Conservation (phyloP, 2,888 invertebrate genomes). For the Epistrophella euchroma region DNA sequence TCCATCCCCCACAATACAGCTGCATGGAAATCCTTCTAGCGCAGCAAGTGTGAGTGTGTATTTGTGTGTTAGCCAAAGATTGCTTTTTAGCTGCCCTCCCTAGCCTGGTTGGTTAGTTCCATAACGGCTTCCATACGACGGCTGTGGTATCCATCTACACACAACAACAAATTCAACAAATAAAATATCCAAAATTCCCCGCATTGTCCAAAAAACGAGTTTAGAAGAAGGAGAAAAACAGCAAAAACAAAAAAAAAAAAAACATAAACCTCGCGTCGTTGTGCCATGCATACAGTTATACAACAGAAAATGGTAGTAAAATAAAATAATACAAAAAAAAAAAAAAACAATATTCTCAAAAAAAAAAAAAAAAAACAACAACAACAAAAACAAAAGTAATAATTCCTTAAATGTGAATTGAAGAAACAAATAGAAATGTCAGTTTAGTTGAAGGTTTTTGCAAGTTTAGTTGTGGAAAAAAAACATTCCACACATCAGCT, state of each 20-base stretch:
- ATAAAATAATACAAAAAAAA: conserved; percentile 31
- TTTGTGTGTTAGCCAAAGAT: conserved; percentile 55
- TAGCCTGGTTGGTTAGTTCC: conserved; percentile 75
- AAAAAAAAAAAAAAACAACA: conserved; percentile 7
- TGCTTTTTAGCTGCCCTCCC: conserved; percentile 72
- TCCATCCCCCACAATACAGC: conserved; percentile 60
- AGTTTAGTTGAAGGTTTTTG: conserved; percentile 79
- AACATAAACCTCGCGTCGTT: conserved; percentile 17
- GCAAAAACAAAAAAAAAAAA: conserved; percentile 12
- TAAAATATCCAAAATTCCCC: conserved; percentile 46
- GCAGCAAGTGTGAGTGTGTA: conserved; percentile 33
- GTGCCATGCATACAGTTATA: conserved; percentile 36
- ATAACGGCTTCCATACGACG: conserved; percentile 63
- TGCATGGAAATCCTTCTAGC: conserved; percentile 59
- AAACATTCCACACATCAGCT: conserved; percentile 44
- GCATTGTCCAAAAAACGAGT: conserved; percentile 59
- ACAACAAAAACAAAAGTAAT: conserved; percentile 59
- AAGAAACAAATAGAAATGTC: conserved; percentile 78
- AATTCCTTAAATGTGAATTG: conserved; percentile 76
- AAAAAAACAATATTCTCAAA: conserved; percentile 48
- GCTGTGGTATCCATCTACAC: conserved; percentile 56
- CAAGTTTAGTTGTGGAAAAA: conserved; percentile 77
- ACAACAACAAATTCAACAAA: conserved; percentile 9
- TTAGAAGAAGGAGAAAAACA: conserved; percentile 69
- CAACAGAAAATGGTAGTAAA: conserved; percentile 33